phyloP scores from a whole-genome alignment of 2,888 invertebrate genomes.

The Strigamia transsilvanica region DNA sequence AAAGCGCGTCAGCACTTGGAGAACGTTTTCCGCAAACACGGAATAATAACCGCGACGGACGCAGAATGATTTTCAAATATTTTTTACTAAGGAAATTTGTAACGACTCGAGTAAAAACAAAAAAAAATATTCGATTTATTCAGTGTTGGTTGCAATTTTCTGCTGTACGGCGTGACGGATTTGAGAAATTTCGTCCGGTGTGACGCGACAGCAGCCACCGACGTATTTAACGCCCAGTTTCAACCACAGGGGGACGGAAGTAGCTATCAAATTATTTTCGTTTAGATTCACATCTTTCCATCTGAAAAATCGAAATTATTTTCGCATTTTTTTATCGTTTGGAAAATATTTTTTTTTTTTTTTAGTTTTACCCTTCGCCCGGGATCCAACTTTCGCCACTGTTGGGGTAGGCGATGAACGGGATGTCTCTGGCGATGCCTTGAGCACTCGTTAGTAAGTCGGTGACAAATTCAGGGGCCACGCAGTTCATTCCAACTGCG shows the following conservation, averaged over 20 bases:
- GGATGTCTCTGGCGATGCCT: conserved; percentile 67
- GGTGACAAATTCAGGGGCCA: conserved; percentile 74
- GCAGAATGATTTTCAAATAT: conserved; percentile 11
- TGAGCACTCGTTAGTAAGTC: conserved; percentile 67
- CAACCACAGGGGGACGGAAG: conserved; percentile 81
- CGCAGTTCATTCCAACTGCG: conserved; percentile 90
- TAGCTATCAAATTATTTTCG: conserved; percentile 57
- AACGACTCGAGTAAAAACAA: neutral
- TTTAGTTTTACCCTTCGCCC: conserved; percentile 60
- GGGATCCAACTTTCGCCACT: conserved; percentile 84
- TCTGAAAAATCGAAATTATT: conserved; percentile 55
- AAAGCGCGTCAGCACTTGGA: conserved; percentile 68
- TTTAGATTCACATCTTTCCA: conserved; percentile 72
- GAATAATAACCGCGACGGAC: conserved; percentile 53
- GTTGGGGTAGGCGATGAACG: conserved; percentile 90
- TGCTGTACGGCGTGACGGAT: conserved; percentile 66
- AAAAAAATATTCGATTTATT: neutral
- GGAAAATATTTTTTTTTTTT: neutral
- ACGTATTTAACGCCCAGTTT: conserved; percentile 82
- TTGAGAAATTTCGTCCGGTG: conserved; percentile 79
- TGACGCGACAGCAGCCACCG: conserved; percentile 91
- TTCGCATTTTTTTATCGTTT: neutral
- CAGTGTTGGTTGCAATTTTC: too few species aligned
- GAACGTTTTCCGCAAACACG: conserved; percentile 61
- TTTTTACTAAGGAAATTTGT: conserved; percentile 6